Percentiles rank a stretch among this genome's conserved stretches.
Evolutionary conservation across 1,140 invertebrate species (phyloP).

Genomic region (Branchinecta lynchi): DNA sequence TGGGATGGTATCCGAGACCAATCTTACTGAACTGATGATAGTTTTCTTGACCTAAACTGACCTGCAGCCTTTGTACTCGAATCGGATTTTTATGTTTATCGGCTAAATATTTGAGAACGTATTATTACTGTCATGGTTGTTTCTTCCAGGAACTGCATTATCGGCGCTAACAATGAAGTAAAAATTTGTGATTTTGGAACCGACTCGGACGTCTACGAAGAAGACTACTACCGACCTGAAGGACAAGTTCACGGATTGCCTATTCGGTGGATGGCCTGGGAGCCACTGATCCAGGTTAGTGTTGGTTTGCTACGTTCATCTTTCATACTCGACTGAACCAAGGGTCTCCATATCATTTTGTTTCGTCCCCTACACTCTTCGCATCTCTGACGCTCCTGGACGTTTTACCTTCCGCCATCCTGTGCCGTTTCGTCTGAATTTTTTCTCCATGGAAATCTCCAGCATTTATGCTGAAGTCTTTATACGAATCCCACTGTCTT

Average conservation of each 20-base stretch:
- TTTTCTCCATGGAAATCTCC: constrained; percentile 12
- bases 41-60: no score
- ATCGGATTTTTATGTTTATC: no score
- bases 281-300: constrained; percentile 45
- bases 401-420: neutral
- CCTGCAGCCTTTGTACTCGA: no score
- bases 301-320: constrained; percentile 18
- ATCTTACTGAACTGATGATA: no score
- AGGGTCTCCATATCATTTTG: neutral
- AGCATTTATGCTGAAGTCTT: constrained; percentile 17
- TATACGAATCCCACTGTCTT: neutral
- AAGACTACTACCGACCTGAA: constrained; percentile 51
- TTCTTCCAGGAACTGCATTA: constrained; percentile 60
- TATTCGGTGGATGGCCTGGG: constrained; percentile 56
- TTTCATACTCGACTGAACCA: constrained; percentile 11
- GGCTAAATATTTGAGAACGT: no score
- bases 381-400: neutral
- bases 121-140: constrained; percentile 22
- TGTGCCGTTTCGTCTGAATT: constrained; percentile 1
- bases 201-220: constrained; percentile 45
- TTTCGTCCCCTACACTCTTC: constrained; percentile 10
- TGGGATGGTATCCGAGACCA: no score
- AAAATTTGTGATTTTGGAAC: constrained; percentile 66
- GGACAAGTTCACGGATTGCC: constrained; percentile 40
- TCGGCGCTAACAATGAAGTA: constrained; percentile 55